These are phyloP conservation scores for Phaethon lepturus DNA, from an alignment of 2,113 vertebrate genomes.

Conservation along the genomic window DNA sequence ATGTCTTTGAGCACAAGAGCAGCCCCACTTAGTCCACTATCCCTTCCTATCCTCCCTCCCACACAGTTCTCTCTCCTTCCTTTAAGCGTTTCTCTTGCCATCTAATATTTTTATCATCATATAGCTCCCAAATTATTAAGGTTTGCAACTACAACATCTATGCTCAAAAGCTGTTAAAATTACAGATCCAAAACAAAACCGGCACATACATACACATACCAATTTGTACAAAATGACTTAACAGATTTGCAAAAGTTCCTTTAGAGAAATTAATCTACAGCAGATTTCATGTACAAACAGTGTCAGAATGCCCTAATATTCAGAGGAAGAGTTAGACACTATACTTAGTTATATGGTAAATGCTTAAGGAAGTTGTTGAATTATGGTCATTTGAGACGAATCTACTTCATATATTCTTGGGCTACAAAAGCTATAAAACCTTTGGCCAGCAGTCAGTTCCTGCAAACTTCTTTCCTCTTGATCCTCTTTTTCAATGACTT, in stretches of 20 bases:
- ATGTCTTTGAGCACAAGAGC: not conserved
- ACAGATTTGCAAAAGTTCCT: not conserved
- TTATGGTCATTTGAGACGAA: slow-evolving; percentile 29
- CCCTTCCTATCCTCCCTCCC: not conserved
- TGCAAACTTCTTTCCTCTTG: slow-evolving; percentile 72
- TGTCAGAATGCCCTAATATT: not conserved
- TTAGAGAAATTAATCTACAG: not conserved
- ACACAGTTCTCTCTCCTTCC: not conserved
- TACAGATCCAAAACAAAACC: not conserved
- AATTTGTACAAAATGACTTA: not conserved
- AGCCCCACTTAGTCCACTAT: not conserved
- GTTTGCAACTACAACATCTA: not conserved
- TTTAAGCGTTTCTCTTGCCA: not conserved
- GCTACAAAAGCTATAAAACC: slow-evolving; percentile 68
- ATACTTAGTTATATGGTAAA: slow-evolving; percentile 16
- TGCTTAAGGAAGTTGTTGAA: slow-evolving; percentile 42
- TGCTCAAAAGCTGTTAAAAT: not conserved
- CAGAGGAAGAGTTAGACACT: not conserved
- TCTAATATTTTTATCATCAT: not conserved
- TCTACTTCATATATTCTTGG: slow-evolving; percentile 54
- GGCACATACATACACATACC: not conserved
- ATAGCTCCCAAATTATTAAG: not conserved
- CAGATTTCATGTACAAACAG: not conserved
- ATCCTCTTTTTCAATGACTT: slow-evolving; percentile 71
- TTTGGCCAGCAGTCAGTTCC: slow-evolving; percentile 68